Evolutionary conservation across 2,888 invertebrate genomes (phyloP), one percentile per base, ranked within the genome.

Genomic region (Eupithecia abbreviata): DNA sequence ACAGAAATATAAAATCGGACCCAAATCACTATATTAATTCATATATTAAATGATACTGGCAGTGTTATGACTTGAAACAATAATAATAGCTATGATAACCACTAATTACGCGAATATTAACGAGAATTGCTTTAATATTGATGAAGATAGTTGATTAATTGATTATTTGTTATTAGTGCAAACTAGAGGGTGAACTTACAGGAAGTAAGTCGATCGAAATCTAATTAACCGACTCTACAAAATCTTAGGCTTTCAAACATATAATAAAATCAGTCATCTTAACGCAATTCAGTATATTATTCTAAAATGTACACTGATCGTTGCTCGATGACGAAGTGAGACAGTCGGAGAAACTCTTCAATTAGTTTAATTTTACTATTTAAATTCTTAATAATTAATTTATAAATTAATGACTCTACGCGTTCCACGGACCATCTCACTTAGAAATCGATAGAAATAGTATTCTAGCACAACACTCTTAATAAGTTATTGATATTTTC

Each of bases 211-310:
- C 90, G 90, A 89, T 91, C 86, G 85, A 92, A 91, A 85, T 90
- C 88, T 93, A 93, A 90, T 90, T 89, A 91, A 93, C 91, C 91
- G 89, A 93, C 90, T 91, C 91, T 93, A 93, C 93, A 91, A 92
- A 93, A 92, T 93, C 92, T 95, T 94, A 94, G 95, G 93, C 93
- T 92, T 82, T 92, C 92, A 90, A 95, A 95, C 94, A 90, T 92
- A 94, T 93, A 93, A 94, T 93, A 93, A 94, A 95, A 95, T 95
- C 95, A 95, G 95, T 95, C 95, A 94, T 94, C 94, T 94, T 91
- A 95, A 95, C 92, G 90, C 89, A 94, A 94, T 93, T 91, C 93
- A 93, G 92, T 93, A 93, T 93, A 93, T 93, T 88, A 93, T 91
- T 92, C 93, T 94, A 93, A 91, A 93, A 92, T 94, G 86, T 94